Conservation (phyloP, 2,888 invertebrate genomes). For the Acanthosepion pharaonis region DNA sequence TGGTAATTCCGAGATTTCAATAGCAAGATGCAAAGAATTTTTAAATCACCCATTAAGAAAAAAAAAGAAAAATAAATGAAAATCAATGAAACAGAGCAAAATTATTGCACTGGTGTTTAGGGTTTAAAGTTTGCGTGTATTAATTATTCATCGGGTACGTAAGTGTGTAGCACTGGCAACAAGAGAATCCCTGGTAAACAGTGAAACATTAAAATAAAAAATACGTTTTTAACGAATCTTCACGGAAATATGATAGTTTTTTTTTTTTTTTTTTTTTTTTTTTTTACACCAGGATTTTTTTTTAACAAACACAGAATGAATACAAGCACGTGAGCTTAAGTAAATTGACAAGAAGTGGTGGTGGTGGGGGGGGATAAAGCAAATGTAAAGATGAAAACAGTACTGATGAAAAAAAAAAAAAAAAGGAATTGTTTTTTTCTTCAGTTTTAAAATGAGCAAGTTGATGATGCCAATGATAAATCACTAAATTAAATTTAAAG, state of each 20-base stretch:
- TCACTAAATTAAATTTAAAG: not conserved
- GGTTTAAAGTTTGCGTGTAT: not conserved
- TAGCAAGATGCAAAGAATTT: not conserved
- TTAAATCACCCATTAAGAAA: not conserved
- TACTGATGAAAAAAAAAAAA: no score
- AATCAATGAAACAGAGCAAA: not conserved
- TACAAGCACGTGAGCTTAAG: not conserved
- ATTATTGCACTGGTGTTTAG: not conserved
- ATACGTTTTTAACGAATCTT: not conserved
- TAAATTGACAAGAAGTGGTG: not conserved
- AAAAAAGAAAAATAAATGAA: not conserved
- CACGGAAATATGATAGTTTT: not conserved
- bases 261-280: not conserved
- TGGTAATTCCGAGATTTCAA: not conserved
- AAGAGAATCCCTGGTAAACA: not conserved
- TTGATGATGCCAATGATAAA: not conserved
- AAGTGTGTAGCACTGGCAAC: conserved; percentile 33
- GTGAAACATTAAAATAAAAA: no score
- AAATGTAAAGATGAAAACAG: not conserved
- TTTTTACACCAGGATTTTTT: not conserved
- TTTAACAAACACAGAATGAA: not conserved
- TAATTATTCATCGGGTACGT: not conserved
- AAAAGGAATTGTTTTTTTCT: no score
- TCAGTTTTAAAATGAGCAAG: not conserved
- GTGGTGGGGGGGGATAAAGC: not conserved